These are phyloP conservation scores for Gnathonemus echidnorhynchus DNA, from an alignment of 2,113 vertebrate species.

Conservation along the genomic window DNA sequence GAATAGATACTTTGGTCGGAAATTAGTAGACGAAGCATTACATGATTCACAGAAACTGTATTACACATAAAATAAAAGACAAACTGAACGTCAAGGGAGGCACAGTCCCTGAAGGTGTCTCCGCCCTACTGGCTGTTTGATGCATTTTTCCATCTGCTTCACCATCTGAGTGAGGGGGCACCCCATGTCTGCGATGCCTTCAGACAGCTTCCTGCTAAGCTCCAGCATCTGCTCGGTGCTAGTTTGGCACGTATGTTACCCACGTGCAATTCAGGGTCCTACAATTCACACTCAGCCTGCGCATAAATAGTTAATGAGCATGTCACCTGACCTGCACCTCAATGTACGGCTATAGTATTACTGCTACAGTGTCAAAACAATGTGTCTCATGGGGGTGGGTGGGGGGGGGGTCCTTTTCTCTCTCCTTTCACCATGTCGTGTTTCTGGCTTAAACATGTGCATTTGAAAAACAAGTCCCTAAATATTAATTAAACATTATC, in stretches of 20 bases:
- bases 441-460: background rate
- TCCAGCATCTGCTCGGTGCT: background rate
- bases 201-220: background rate
- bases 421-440: background rate
- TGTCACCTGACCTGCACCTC: background rate
- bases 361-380: background rate
- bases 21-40: background rate
- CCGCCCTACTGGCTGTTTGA: background rate
- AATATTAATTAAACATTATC: background rate
- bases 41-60: background rate
- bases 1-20: background rate
- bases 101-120: background rate
- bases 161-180: background rate
- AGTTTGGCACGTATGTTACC: background rate
- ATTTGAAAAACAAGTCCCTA: background rate
- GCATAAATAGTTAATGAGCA: background rate
- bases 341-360: background rate
- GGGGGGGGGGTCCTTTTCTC: background rate
- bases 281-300: background rate
- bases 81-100: background rate
- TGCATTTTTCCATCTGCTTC: background rate
- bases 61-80: background rate
- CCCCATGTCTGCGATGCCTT: background rate
- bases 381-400: background rate
- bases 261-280: background rate